Percentiles rank a stretch among this genome's conserved stretches.
Conservation (phyloP, 2,888 invertebrate species). For the Hermodice carunculata region DNA sequence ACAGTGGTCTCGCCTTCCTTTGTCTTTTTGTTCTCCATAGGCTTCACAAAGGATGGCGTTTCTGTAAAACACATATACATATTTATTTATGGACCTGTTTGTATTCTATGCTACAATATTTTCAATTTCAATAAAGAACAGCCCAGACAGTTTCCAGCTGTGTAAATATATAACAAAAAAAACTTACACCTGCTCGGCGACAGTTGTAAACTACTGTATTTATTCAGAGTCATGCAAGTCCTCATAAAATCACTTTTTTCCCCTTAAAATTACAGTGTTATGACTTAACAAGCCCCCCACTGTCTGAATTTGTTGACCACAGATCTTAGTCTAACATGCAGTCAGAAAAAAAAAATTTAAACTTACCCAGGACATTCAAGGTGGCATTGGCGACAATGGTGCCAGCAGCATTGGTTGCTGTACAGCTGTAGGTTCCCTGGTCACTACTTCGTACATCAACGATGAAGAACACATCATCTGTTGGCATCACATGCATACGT, state of each 20-base stretch:
- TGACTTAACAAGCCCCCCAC: too few relatives aligned
- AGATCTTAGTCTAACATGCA: neutral
- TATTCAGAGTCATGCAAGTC: too few relatives aligned
- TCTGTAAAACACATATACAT: conserved; percentile 73
- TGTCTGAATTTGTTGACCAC: neutral
- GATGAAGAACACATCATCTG: conserved; percentile 92
- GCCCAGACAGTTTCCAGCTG: too few relatives aligned
- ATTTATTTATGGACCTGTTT: too few relatives aligned
- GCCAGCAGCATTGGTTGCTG: conserved; percentile 91
- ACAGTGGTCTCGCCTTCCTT: conserved; percentile 87
- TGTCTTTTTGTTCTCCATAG: conserved; percentile 88
- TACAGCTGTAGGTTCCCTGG: conserved; percentile 93
- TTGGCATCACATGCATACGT: conserved; percentile 91
- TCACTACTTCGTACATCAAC: conserved; percentile 90
- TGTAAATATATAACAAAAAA: too few relatives aligned
- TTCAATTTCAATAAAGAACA: too few relatives aligned
- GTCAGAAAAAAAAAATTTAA: neutral
- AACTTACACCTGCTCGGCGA: too few relatives aligned
- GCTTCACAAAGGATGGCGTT: conserved; percentile 87
- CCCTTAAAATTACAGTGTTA: too few relatives aligned
- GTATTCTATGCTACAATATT: too few relatives aligned
- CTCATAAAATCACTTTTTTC: too few relatives aligned
- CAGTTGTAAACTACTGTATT: too few relatives aligned
- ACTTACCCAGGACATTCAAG: conserved; percentile 78
- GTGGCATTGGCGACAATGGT: conserved; percentile 88